Percentiles rank a stretch among this genome's conserved stretches.
phyloP scores from a whole-genome alignment of 2,797 vertebrate genomes.

The Heliangelus exortis region DNA sequence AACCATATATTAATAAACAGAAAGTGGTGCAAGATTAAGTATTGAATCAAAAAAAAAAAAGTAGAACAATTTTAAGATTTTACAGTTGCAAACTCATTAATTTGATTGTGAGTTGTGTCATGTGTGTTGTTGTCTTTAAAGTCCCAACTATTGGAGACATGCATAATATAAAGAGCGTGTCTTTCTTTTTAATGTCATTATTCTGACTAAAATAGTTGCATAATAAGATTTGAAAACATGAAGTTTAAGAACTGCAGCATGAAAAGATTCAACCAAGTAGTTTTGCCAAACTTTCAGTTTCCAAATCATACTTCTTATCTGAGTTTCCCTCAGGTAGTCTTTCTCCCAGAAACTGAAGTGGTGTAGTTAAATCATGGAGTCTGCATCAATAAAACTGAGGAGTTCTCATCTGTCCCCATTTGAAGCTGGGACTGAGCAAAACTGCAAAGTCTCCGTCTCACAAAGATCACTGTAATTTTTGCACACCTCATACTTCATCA shows the following conservation, averaged over 20 bases:
- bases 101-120: background rate
- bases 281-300: background rate
- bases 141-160: background rate
- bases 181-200: background rate
- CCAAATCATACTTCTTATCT: background rate
- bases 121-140: background rate
- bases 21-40: background rate
- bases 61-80: background rate
- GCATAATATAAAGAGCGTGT: background rate
- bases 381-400: background rate
- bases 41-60: too few species aligned
- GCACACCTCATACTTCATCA: background rate
- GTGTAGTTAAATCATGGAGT: background rate
- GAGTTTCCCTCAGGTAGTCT: background rate
- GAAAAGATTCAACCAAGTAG: background rate
- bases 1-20: background rate
- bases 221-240: background rate
- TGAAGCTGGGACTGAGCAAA: background rate
- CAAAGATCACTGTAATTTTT: conserved; percentile 4
- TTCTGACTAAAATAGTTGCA: background rate
- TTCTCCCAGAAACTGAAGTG: background rate
- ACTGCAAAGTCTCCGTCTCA: background rate
- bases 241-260: background rate
- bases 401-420: background rate
- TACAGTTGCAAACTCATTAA: background rate